Base-by-base conservation (phyloP, 2,888 invertebrate species). In the Elmis aenea region DNA sequence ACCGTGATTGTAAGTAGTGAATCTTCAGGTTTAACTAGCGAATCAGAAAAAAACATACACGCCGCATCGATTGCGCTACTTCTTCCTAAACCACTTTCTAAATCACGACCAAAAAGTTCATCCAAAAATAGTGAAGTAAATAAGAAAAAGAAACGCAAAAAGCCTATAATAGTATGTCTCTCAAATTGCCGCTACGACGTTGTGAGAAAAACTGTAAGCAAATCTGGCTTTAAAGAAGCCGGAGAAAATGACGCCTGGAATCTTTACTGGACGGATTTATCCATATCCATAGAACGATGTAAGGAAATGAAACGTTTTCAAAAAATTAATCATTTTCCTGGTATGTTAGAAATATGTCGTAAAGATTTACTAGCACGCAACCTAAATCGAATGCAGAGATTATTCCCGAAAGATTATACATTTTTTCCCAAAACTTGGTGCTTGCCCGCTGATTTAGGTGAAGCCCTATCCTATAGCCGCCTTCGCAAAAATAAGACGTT, bases 391-490 rank as follows among this genome's bases (percentile, higher is more conserved):
- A 92, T 93, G 92, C 74, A 83, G 42, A 84, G 87, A 66, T 71
- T 87, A 35, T 93, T 88, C 66, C 90, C 92, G 0, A 83, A 83
- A 53, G 92, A 93, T 46, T 94, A 92, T 64, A 86, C 85, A 59
- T 88, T 93, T 62, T 93, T 90, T 63, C 93, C 94, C 1, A 89
- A 86, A 70, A 90, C 92, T 5, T 94, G 93, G 92, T 88, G 90
- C 65, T 76, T 94, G 48, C 93, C 94, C 13, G 85, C 90, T 11
- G 91, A 92, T 62, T 76, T 84, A 45, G 85, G 85, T 2, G 87
- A 82, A 63, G 86, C 83, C 8, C 68, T 79, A 37, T 79, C 74
- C 50, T 86, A 81, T 62, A 80, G 80, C 61, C 82, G 79, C 66
- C 73, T 75, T 45, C 78, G 78, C 58, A 84, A 71, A 61, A 78